These are phyloP conservation scores for Gortyna flavago DNA, from an alignment of 2,888 invertebrate genomes.

Conservation along the genomic window DNA sequence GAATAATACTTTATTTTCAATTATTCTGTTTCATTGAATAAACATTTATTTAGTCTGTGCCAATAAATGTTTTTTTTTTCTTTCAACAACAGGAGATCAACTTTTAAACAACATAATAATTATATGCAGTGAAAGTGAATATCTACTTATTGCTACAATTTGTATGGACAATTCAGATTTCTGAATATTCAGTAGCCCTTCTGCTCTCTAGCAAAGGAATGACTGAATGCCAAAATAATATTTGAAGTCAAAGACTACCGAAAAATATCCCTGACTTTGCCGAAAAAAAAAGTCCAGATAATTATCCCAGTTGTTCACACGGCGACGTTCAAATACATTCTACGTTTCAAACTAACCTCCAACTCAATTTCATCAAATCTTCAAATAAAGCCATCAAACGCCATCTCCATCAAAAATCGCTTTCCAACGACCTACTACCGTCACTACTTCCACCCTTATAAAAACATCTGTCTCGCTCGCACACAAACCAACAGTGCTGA, in stretches of 20 bases:
- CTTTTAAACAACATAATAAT: background rate
- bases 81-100: background rate
- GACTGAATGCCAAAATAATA: background rate
- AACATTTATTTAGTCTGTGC: no score
- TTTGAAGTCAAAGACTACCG: background rate
- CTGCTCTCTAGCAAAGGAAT: background rate
- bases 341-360: background rate
- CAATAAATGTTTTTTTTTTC: no score
- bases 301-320: background rate
- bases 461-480: slow-evolving; percentile 67
- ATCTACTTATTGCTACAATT: background rate
- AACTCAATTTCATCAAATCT: background rate
- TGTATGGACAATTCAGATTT: background rate
- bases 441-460: slow-evolving; percentile 54
- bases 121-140: background rate
- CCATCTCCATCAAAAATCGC: slow-evolving; percentile 41
- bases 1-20: no score
- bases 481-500: slow-evolving; percentile 63
- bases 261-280: background rate
- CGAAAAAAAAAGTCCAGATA: background rate
- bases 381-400: slow-evolving; percentile 5
- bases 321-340: background rate
- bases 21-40: no score
- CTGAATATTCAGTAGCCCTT: background rate
- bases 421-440: slow-evolving; percentile 11